These are phyloP conservation scores for Gryllus longicercus DNA, from an alignment of 2,888 invertebrate species.

Conservation along the genomic window DNA sequence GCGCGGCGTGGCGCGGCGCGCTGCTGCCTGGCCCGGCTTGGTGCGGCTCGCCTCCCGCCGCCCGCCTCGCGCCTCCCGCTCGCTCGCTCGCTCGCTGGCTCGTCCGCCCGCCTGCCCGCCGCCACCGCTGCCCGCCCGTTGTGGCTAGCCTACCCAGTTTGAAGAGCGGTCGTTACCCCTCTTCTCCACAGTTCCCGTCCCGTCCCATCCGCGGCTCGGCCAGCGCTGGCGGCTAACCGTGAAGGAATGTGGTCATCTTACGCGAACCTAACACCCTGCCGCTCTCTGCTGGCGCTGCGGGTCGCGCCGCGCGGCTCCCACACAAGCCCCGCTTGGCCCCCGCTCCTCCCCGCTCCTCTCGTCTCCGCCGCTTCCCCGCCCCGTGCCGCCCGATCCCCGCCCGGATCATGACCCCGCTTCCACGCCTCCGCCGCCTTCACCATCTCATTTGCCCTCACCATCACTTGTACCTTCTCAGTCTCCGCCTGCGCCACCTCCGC, in stretches of 20 bases:
- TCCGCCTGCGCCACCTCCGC: too few species aligned
- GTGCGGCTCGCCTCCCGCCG: not conserved
- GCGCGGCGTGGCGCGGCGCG: not conserved
- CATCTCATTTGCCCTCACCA: too few species aligned
- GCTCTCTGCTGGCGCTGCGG: not conserved
- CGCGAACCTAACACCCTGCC: slow-evolving; percentile 6
- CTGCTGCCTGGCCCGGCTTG: not conserved
- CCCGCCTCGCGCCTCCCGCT: not conserved
- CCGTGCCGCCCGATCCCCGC: not conserved
- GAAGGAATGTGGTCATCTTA: slow-evolving; percentile 17
- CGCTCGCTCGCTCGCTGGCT: not conserved
- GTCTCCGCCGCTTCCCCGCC: not conserved
- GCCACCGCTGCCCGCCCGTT: slow-evolving; percentile 6
- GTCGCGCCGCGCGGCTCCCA: not conserved
- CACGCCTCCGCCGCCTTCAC: too few species aligned
- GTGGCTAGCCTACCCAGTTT: slow-evolving; percentile 17
- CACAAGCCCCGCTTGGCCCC: not conserved
- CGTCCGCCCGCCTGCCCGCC: slow-evolving; percentile 4
- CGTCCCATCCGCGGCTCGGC: not conserved
- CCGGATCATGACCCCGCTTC: too few species aligned
- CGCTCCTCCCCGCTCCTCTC: not conserved
- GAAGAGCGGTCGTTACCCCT: slow-evolving; percentile 17
- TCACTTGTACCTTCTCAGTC: too few species aligned
- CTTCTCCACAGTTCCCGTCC: slow-evolving; percentile 4
- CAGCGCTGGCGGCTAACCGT: slow-evolving; percentile 1